Conservation (phyloP, 2,113 vertebrate genomes). For the Ophiodon elongatus region DNA sequence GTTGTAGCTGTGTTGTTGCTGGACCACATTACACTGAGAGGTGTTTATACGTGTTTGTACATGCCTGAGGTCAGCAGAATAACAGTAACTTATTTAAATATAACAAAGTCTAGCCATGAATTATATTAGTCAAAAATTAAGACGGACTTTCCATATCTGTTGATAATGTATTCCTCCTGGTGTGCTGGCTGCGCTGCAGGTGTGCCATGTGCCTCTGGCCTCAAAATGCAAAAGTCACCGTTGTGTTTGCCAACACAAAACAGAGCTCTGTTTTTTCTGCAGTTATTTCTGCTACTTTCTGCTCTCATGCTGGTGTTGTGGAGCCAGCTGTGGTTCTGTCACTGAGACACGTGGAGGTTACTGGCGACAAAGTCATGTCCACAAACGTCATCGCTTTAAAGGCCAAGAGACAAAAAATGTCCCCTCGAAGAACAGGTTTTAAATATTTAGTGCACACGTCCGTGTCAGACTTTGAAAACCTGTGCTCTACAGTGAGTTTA, state of each 20-base stretch:
- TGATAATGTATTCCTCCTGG: background rate
- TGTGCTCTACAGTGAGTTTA: background rate
- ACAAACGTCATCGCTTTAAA: background rate
- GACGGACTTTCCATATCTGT: background rate
- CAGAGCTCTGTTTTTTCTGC: background rate
- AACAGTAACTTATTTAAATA: background rate
- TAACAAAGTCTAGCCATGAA: background rate
- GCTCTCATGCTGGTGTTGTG: background rate
- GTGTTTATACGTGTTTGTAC: background rate
- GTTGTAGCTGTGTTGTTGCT: background rate
- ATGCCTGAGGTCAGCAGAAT: background rate
- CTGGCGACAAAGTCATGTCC: background rate
- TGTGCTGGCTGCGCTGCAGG: background rate
- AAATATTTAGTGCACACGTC: background rate
- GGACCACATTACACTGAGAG: background rate
- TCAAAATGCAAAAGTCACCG: background rate
- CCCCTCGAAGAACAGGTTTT: background rate
- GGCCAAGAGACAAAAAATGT: background rate
- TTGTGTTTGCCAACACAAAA: background rate
- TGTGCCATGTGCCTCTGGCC: background rate
- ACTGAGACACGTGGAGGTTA: background rate
- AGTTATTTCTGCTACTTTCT: background rate
- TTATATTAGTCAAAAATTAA: conserved; percentile 10
- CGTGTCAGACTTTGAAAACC: background rate
- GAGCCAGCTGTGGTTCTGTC: background rate